A percentile compares a stretch with the other conserved stretches of the same genome.
These are phyloP conservation scores for Cephus cinctus DNA, from an alignment of 1,140 invertebrate species.

Conservation along the genomic window DNA sequence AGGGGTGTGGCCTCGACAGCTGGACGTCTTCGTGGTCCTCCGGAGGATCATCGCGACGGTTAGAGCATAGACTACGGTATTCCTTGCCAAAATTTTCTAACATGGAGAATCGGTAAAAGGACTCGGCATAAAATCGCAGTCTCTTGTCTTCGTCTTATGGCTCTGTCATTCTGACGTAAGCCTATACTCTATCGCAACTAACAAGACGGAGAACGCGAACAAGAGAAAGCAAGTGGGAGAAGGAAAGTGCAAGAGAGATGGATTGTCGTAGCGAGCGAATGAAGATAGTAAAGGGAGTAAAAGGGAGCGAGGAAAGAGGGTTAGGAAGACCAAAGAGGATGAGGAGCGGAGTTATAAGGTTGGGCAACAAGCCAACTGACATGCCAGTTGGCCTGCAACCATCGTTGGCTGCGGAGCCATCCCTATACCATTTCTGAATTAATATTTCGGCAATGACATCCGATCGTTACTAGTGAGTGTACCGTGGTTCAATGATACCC, in stretches of 20 bases:
- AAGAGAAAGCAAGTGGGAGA: slow-evolving; percentile 13
- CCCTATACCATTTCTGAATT: slow-evolving; percentile 30
- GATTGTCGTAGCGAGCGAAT: slow-evolving; percentile 3
- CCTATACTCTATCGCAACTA: slow-evolving; percentile 8
- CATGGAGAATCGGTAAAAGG: too few species aligned
- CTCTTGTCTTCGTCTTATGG: too few species aligned
- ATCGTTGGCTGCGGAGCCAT: slow-evolving; percentile 42
- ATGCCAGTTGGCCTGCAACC: slow-evolving; percentile 53
- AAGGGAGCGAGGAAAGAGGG: slow-evolving; percentile 11
- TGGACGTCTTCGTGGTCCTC: too few species aligned
- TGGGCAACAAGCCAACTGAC: slow-evolving; percentile 57
- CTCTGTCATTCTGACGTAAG: slow-evolving; percentile 32
- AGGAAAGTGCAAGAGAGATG: slow-evolving; percentile 12
- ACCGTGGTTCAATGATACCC: too few species aligned
- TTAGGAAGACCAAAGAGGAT: slow-evolving; percentile 4
- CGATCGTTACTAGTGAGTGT: slow-evolving; percentile 43
- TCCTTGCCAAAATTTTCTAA: too few species aligned
- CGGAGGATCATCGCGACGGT: too few species aligned
- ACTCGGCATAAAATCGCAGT: too few species aligned
- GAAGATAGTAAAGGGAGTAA: slow-evolving; percentile 18
- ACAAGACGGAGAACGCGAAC: slow-evolving; percentile 3
- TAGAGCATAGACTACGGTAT: too few species aligned
- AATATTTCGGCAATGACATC: slow-evolving; percentile 41
- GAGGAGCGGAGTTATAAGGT: slow-evolving; percentile 50
- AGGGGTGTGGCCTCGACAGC: too few species aligned